Evolutionary conservation across 2,797 vertebrate genomes (phyloP).

Genomic region (Cryptoprocta ferox): DNA sequence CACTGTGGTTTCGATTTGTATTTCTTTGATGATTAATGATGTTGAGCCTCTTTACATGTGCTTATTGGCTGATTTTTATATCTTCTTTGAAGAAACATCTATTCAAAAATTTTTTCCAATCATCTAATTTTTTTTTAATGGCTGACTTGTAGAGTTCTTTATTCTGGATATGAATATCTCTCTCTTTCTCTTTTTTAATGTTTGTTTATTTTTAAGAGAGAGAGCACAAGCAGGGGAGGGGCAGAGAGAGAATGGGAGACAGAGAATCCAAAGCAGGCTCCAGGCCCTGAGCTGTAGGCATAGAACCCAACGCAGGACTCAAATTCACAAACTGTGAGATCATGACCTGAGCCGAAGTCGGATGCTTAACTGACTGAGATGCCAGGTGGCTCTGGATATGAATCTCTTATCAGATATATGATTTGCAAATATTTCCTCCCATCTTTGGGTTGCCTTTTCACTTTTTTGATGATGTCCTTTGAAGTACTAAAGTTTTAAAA

Average conservation of each 20-base stretch:
- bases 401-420: background rate
- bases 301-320: too few relatives aligned
- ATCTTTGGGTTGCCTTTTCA: background rate
- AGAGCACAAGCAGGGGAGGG: too few relatives aligned
- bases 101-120: background rate
- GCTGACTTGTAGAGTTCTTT: background rate
- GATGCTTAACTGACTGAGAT: too few relatives aligned
- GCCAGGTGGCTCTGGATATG: background rate
- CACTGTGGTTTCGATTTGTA: slow-evolving; percentile 16
- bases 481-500: background rate
- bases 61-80: background rate
- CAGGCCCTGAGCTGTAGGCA: too few relatives aligned
- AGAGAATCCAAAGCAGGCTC: too few relatives aligned
- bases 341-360: too few relatives aligned
- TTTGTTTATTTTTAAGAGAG: too few relatives aligned
- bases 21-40: background rate
- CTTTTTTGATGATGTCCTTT: background rate
- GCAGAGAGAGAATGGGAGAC: too few relatives aligned
- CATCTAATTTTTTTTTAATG: background rate
- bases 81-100: background rate
- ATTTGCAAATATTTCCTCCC: slow-evolving; percentile 17
- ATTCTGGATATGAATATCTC: background rate
- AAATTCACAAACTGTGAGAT: too few relatives aligned
- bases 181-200: too few relatives aligned
- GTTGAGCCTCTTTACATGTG: background rate